Conservation (phyloP, 2,797 vertebrate genomes). For the Alcedo atthis region DNA sequence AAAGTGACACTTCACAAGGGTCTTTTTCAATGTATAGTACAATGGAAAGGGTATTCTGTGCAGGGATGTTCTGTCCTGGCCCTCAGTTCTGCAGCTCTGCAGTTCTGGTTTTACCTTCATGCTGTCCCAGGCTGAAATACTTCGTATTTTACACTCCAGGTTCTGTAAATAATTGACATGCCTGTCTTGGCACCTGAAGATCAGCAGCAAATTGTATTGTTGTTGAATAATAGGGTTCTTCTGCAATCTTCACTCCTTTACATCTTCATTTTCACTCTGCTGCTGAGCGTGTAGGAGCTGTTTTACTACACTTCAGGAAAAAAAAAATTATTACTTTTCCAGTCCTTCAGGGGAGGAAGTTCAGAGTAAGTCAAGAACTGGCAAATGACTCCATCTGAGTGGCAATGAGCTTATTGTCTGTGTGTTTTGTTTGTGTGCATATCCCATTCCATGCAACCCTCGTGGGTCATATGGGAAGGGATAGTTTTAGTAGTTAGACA, state of each 20-base stretch:
- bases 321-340: background rate
- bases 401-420: background rate
- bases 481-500: background rate
- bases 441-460: background rate
- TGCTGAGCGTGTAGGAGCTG: conserved; percentile 7
- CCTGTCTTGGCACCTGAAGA: conserved; percentile 68
- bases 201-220: conserved; percentile 74
- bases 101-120: conserved; percentile 67
- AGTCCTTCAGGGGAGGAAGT: conserved; percentile 4
- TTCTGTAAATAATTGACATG: conserved; percentile 75
- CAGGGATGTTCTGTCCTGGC: conserved; percentile 33
- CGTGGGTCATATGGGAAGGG: background rate
- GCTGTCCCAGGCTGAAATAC: conserved; percentile 73
- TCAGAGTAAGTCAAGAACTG: background rate
- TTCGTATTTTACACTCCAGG: conserved; percentile 76
- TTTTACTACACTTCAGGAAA: background rate
- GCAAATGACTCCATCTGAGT: background rate
- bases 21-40: conserved; percentile 37
- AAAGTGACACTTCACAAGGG: background rate
- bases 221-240: conserved; percentile 69
- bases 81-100: conserved; percentile 50
- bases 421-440: background rate
- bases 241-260: conserved; percentile 70
- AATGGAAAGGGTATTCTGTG: conserved; percentile 34
- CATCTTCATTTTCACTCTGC: conserved; percentile 68